phyloP scores from a whole-genome alignment of 2,888 invertebrate genomes.

The Cataglyphis cursor region DNA sequence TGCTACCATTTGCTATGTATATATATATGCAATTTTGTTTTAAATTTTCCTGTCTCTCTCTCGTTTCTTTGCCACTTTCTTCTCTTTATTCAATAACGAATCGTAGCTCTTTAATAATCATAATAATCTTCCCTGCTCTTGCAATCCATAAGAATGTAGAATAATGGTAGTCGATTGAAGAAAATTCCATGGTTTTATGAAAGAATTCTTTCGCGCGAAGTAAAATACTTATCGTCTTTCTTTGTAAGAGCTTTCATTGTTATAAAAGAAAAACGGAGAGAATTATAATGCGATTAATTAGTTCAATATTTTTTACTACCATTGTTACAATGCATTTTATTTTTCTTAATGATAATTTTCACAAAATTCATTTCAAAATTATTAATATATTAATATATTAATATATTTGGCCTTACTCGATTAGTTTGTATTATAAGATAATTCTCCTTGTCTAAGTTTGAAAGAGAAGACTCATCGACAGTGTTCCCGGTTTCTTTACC shows the following conservation, averaged over 20 bases:
- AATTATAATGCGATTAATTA: conserved; percentile 18
- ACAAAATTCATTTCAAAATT: neutral
- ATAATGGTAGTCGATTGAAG: conserved; percentile 34
- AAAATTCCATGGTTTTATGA: conserved; percentile 10
- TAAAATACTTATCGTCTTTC: conserved; percentile 31
- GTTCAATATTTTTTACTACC: neutral
- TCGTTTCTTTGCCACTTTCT: conserved; percentile 1
- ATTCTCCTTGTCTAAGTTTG: neutral
- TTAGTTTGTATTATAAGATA: neutral
- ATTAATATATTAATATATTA: no score
- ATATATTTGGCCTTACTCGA: neutral
- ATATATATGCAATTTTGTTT: neutral
- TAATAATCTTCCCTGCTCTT: conserved; percentile 18
- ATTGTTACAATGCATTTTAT: neutral
- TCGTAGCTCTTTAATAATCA: conserved; percentile 7
- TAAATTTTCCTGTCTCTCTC: neutral
- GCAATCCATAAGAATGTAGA: conserved; percentile 12
- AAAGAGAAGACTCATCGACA: neutral
- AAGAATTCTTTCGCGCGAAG: conserved; percentile 9
- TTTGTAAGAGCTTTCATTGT: conserved; percentile 4
- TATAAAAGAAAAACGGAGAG: neutral
- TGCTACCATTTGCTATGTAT: neutral
- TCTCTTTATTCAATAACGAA: conserved; percentile 26
- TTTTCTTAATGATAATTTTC: neutral
- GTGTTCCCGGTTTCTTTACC: neutral